phyloP scores from a whole-genome alignment of 1,140 invertebrate genomes.

The Formica selysi region DNA sequence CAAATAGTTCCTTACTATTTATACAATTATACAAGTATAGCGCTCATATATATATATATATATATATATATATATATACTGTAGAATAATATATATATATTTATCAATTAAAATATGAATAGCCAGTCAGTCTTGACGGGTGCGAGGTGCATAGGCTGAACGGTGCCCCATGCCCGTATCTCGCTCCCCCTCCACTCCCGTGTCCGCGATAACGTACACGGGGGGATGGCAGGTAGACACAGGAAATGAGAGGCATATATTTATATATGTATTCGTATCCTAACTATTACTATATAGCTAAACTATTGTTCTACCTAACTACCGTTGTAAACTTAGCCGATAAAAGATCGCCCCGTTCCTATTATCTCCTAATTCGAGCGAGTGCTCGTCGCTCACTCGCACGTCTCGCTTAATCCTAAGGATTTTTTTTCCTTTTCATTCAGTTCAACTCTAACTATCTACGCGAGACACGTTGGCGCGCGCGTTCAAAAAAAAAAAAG shows the following conservation, averaged over 20 bases:
- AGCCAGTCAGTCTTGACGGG: conserved; percentile 85
- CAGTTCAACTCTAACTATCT: conserved; percentile 51
- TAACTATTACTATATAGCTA: conserved; percentile 75
- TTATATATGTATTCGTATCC: conserved; percentile 66
- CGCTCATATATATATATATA: conserved; percentile 73
- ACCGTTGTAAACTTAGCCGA: conserved; percentile 77
- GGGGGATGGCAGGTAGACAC: conserved; percentile 69
- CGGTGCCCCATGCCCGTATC: conserved; percentile 73
- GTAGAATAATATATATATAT: conserved; percentile 80
- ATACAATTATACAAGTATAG: conserved; percentile 77
- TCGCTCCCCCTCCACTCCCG: neutral
- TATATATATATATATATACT: conserved; percentile 77
- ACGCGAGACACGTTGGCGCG: conserved; percentile 39
- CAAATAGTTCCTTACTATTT: conserved; percentile 80
- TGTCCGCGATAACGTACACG: conserved; percentile 32
- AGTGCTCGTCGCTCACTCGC: conserved; percentile 40
- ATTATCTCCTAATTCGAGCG: conserved; percentile 78
- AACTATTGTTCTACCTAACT: conserved; percentile 66
- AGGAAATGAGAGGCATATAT: conserved; percentile 53
- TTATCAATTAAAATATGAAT: conserved; percentile 80
- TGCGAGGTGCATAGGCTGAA: conserved; percentile 82
- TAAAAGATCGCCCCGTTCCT: conserved; percentile 47
- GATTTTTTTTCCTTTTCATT: conserved; percentile 37
- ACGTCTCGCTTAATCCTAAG: conserved; percentile 28
- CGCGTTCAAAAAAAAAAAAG: neutral